Conservation (phyloP, 1,140 invertebrate species). For the Ostrea edulis region DNA sequence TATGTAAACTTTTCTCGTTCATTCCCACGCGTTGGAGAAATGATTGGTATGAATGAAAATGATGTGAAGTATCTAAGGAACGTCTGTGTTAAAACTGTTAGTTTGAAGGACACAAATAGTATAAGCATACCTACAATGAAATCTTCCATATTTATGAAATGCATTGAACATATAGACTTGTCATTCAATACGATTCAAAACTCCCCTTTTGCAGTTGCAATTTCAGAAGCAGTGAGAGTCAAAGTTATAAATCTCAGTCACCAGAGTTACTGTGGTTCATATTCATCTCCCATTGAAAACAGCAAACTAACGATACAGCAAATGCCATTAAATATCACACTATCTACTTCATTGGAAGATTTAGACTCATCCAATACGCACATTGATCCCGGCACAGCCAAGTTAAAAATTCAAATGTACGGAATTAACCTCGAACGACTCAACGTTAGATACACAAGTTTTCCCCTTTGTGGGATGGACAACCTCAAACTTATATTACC, state of each 20-base stretch:
- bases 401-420: not conserved
- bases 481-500: not conserved
- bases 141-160: not conserved
- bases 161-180: not conserved
- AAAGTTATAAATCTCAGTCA: not conserved
- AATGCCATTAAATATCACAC: not conserved
- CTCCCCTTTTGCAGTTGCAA: not conserved
- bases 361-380: not conserved
- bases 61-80: not conserved
- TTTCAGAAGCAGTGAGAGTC: not conserved
- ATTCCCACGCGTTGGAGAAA: not conserved
- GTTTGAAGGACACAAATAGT: not conserved
- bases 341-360: not conserved
- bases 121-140: not conserved
- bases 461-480: not conserved
- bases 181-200: not conserved
- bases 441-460: not conserved
- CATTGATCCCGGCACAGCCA: not conserved
- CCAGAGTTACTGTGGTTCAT: not conserved
- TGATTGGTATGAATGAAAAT: not conserved
- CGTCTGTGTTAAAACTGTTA: not conserved
- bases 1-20: not conserved
- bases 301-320: not conserved
- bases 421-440: not conserved
- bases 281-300: not conserved